Base-by-base conservation (phyloP, 2,113 vertebrate genomes). In the Crotalus helleri region DNA sequence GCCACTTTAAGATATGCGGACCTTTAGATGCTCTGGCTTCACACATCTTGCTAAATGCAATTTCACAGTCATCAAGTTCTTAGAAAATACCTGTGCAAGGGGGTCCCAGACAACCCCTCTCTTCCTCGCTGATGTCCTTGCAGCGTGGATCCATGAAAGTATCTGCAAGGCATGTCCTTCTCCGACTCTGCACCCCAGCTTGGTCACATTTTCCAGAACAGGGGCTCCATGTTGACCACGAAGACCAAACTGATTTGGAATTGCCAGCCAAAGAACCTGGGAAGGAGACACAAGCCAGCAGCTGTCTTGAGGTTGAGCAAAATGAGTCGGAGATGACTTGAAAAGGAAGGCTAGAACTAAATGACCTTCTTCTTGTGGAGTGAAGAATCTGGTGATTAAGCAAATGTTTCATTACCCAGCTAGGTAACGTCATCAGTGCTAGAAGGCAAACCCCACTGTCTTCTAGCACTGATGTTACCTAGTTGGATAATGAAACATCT, bases 171-270 rank as follows among this genome's bases (percentile, higher is more conserved):
- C 99, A 99, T 91, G 92, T 98, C 92, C 99, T 98, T 87, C 98
- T 97, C 33, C 99, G 98, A 90, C 97, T 96, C 97, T 99, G 99
- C 89, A 98, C 97, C 0, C 98, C 98, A 0, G 97, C 97, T 92
- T 98, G 97, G 91, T 98, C 98, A 90, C 99, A 99, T 88, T 97
- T 95, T 5, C 98, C 98, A 12, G 98, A 97, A 91, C 99, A 99
- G 59, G 96, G 96, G 0, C 98, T 98, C 99, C 99, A 99, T 89
- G 97, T 97, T 44, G 99, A 98, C 99, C 99, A 99, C 0, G 95
- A 97, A 58, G 98, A 98, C 99, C 99, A 98, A 89, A 95, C 95
- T 29, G 64, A 96, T 85, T 97, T 96, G n/a, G 96, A 89, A 54
- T 97, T 96, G 92, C 94, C 94, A 74, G 88, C 91, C 55, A 94